Evolutionary conservation across 1,140 invertebrate species (phyloP).

Genomic region (Aphelenchoides besseyi): DNA sequence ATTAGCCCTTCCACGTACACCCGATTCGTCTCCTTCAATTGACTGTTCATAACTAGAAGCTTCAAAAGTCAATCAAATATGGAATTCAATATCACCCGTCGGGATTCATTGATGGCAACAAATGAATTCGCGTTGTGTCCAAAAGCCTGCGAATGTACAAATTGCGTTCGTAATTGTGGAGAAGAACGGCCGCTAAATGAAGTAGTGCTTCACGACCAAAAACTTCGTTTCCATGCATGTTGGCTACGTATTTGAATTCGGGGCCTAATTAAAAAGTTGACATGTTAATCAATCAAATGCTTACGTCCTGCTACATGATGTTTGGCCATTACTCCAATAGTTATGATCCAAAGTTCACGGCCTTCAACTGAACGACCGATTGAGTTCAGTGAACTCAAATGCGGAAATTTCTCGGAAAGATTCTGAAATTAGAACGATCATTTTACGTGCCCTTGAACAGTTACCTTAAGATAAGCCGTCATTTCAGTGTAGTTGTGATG

Average conservation of each 20-base stretch:
- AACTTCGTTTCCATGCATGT: constrained; percentile 96
- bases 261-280: too few species aligned
- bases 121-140: constrained; percentile 76
- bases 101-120: constrained; percentile 93
- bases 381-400: constrained; percentile 69
- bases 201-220: constrained; percentile 82
- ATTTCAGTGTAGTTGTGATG: constrained; percentile 35
- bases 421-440: constrained; percentile 26
- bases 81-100: constrained; percentile 77
- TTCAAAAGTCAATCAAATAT: constrained; percentile 24
- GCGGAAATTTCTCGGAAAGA: constrained; percentile 33
- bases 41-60: constrained; percentile 38
- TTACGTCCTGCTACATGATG: constrained; percentile 79
- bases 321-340: constrained; percentile 79
- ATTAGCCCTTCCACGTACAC: constrained; percentile 72
- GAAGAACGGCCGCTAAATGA: constrained; percentile 77
- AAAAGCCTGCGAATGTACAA: constrained; percentile 73
- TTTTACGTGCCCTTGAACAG: not conserved
- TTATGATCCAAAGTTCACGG: constrained; percentile 75
- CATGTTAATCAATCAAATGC: too few species aligned
- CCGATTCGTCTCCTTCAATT: constrained; percentile 37
- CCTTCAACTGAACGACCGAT: constrained; percentile 78
- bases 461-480: constrained; percentile 29
- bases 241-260: constrained; percentile 86
- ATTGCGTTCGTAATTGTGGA: constrained; percentile 76